A percentile compares a stretch with the other conserved stretches of the same genome.
phyloP scores from a whole-genome alignment of 2,113 vertebrate genomes.

The Porphyrio hochstetteri region DNA sequence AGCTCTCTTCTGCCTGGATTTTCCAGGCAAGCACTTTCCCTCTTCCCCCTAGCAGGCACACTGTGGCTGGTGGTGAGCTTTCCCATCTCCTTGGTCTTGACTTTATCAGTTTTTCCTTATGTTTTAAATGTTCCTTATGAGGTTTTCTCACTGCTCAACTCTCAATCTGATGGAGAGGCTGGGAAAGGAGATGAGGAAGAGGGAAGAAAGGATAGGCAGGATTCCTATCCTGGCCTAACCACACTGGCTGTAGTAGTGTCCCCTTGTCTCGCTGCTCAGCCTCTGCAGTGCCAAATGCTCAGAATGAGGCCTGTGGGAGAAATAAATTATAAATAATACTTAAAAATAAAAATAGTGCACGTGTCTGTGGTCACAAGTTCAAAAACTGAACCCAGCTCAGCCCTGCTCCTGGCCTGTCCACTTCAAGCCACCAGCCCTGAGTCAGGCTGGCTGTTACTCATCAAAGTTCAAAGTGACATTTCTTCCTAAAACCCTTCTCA shows the following conservation, averaged over 20 bases:
- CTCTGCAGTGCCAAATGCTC: background rate
- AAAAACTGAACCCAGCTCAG: background rate
- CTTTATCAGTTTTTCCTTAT: background rate
- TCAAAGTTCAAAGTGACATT: fast-evolving
- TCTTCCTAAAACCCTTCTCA: background rate
- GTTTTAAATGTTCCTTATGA: background rate
- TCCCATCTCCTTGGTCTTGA: background rate
- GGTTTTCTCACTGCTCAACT: background rate
- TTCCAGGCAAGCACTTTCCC: background rate
- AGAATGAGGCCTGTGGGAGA: background rate
- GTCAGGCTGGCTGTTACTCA: background rate
- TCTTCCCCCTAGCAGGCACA: background rate
- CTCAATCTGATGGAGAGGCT: background rate
- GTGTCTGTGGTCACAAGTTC: background rate
- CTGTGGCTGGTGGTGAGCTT: background rate
- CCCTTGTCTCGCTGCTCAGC: background rate
- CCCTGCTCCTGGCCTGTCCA: background rate
- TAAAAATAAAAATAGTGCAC: background rate
- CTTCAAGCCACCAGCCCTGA: background rate
- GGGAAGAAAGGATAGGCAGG: background rate
- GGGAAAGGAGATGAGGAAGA: background rate
- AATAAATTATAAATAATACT: background rate
- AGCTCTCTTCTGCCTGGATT: background rate
- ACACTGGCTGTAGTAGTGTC: background rate
- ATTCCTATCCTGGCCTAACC: background rate